phyloP scores from a whole-genome alignment of 2,797 vertebrate genomes.

The Sarcoramphus papa region DNA sequence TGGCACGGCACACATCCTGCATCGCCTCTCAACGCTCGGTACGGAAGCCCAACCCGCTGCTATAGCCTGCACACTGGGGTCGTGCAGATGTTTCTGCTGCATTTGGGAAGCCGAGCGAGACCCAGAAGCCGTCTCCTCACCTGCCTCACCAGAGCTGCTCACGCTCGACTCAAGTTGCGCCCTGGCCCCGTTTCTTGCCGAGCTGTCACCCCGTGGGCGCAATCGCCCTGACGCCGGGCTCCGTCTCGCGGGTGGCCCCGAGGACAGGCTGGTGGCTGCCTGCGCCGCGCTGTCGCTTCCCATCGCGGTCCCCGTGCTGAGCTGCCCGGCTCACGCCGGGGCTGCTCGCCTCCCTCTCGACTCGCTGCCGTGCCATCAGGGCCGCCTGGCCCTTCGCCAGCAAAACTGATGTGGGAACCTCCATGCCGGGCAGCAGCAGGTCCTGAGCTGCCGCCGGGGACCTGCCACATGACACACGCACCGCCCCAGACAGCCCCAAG shows the following conservation, averaged over 20 bases:
- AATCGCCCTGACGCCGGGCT: neutral
- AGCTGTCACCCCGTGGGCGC: neutral
- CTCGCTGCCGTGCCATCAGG: rapidly evolving
- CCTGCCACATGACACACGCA: neutral
- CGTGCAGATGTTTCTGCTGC: rapidly evolving
- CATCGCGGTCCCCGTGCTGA: neutral
- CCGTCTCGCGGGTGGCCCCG: neutral
- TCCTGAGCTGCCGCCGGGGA: neutral
- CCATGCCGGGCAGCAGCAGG: rapidly evolving
- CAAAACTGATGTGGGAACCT: rapidly evolving
- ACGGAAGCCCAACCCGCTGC: rapidly evolving
- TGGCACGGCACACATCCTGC: neutral
- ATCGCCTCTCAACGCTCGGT: rapidly evolving
- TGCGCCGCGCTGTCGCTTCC: neutral
- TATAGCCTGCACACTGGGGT: rapidly evolving
- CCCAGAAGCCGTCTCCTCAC: neutral
- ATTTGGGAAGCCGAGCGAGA: rapidly evolving
- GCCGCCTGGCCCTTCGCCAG: rapidly evolving
- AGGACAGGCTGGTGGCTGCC: neutral
- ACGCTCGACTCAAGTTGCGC: rapidly evolving
- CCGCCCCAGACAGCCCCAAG: rapidly evolving
- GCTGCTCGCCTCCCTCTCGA: rapidly evolving
- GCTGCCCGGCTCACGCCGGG: rapidly evolving
- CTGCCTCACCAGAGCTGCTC: neutral
- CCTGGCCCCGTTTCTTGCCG: rapidly evolving